These are phyloP conservation scores for Plebejus melissa DNA, from an alignment of 2,888 invertebrate genomes.

Conservation along the genomic window DNA sequence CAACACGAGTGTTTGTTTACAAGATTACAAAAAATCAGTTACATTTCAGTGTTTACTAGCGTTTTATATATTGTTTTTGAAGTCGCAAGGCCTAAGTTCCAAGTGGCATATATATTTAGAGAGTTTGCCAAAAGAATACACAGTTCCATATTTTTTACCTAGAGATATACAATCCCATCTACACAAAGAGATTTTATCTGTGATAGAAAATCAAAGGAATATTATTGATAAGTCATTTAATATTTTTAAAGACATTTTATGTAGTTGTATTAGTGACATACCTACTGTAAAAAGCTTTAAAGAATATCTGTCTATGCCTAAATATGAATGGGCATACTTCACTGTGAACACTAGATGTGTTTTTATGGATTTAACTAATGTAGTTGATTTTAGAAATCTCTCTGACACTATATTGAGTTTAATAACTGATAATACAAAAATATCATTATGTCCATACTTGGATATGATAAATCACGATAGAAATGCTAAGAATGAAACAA, in stretches of 20 bases:
- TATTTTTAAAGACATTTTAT: constrained; percentile 70
- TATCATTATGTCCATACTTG: constrained; percentile 91
- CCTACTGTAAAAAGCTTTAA: constrained; percentile 58
- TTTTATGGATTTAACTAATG: constrained; percentile 80
- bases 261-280: constrained; percentile 51
- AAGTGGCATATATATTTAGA: constrained; percentile 83
- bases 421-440: constrained; percentile 79
- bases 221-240: constrained; percentile 64
- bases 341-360: constrained; percentile 92
- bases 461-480: constrained; percentile 94
- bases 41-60: constrained; percentile 86
- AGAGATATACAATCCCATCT: constrained; percentile 74
- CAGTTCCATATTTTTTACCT: constrained; percentile 84
- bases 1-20: constrained; percentile 65
- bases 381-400: constrained; percentile 65
- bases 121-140: constrained; percentile 83
- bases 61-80: constrained; percentile 85
- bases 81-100: constrained; percentile 74
- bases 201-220: constrained; percentile 72
- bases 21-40: constrained; percentile 57
- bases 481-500: constrained; percentile 76
- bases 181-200: constrained; percentile 76
- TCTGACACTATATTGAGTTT: constrained; percentile 58
- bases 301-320: constrained; percentile 68
- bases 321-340: constrained; percentile 89